A percentile compares a stretch with the other conserved stretches of the same genome.
Evolutionary conservation across 2,888 invertebrate species (phyloP).

Genomic region (Emesis russula): DNA sequence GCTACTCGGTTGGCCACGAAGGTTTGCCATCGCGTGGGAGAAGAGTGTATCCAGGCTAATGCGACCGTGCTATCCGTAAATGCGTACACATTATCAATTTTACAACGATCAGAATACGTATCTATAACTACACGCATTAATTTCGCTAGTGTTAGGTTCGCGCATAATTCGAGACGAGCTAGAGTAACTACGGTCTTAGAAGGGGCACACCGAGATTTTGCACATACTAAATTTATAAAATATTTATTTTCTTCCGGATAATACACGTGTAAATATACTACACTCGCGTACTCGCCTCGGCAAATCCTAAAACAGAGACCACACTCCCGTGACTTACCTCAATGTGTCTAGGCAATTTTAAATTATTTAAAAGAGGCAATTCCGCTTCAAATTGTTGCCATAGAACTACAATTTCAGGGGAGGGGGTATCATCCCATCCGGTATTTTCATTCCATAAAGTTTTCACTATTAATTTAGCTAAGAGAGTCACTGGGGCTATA

Average conservation of each 20-base stretch:
- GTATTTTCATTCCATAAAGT: not conserved
- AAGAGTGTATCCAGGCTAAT: not conserved
- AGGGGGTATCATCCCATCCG: not conserved
- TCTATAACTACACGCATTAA: constrained; percentile 20
- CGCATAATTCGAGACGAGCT: too few species aligned
- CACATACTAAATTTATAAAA: not conserved
- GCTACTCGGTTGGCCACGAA: constrained; percentile 20
- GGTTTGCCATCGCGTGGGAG: constrained; percentile 19
- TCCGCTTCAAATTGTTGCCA: too few species aligned
- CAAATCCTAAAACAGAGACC: not conserved
- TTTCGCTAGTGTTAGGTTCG: not conserved
- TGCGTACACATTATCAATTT: constrained; percentile 7
- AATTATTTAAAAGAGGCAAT: not conserved
- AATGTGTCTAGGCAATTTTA: not conserved
- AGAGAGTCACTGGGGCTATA: not conserved
- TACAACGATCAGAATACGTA: not conserved
- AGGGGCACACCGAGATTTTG: not conserved
- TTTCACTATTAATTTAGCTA: not conserved
- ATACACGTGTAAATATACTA: constrained; percentile 3
- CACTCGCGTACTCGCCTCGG: not conserved
- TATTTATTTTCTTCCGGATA: too few species aligned
- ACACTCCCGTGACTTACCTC: not conserved
- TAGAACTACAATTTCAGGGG: too few species aligned
- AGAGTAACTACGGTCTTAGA: too few species aligned
- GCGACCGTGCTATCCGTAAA: constrained; percentile 28